Evolutionary conservation across 2,888 invertebrate species (phyloP).

Genomic region (Nephrotoma flavescens): DNA sequence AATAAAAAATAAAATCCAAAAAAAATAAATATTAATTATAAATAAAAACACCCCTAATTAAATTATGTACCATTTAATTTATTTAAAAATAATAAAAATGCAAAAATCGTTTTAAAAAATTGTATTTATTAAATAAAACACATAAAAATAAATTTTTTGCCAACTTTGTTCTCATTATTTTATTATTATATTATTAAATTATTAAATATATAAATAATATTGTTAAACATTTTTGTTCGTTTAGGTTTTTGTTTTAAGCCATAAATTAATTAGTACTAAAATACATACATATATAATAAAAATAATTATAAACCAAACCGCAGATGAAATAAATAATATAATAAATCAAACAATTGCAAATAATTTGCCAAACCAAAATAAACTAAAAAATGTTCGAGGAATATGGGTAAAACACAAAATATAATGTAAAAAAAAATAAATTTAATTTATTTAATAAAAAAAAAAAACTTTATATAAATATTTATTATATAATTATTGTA

Average conservation of each 20-base stretch:
- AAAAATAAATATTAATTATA: neutral
- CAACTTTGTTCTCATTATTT: neutral
- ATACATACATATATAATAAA: neutral
- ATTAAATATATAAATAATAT: neutral
- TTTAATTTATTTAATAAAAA: neutral
- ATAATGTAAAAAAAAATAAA: neutral
- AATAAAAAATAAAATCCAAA: neutral
- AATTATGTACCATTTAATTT: neutral
- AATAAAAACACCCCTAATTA: neutral
- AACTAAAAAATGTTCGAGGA: slow-evolving; percentile 8
- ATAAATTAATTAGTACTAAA: neutral
- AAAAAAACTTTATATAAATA: neutral
- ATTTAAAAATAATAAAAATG: neutral
- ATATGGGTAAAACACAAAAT: slow-evolving; percentile 10
- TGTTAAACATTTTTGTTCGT: neutral
- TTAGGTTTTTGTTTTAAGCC: neutral
- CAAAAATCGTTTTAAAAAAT: neutral
- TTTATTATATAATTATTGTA: neutral
- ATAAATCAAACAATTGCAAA: neutral
- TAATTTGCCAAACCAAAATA: neutral
- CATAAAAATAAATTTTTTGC: neutral
- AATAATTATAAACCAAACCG: neutral
- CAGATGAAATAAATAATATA: neutral
- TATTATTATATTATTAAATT: neutral
- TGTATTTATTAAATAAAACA: neutral